Evolutionary conservation across 2,797 vertebrate species (phyloP).

Genomic region (Tapera naevia): DNA sequence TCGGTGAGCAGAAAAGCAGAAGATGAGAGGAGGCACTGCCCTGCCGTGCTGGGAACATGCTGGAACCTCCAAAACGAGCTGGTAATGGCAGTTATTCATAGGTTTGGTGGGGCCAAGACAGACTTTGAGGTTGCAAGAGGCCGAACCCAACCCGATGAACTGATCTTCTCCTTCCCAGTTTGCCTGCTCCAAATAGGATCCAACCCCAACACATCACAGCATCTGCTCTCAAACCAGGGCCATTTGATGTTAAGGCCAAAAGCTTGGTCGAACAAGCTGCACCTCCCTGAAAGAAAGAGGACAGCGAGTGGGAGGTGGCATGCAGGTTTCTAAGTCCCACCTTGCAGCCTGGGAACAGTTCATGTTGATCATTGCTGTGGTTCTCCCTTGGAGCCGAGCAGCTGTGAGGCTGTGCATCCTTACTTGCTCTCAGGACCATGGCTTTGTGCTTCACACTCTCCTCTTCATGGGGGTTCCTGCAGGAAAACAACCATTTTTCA

Average conservation of each 20-base stretch:
- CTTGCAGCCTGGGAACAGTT: too few species aligned
- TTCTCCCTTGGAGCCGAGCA: too few species aligned
- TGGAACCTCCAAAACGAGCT: neutral
- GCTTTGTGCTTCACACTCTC: too few species aligned
- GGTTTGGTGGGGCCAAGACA: neutral
- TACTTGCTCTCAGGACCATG: too few species aligned
- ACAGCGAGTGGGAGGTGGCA: too few species aligned
- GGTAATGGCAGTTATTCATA: neutral
- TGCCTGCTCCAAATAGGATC: neutral
- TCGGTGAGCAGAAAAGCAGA: neutral
- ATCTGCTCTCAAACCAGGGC: neutral
- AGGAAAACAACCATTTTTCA: neutral
- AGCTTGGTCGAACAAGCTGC: neutral
- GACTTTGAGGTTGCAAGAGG: neutral
- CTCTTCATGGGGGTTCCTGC: too few species aligned
- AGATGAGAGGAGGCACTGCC: neutral
- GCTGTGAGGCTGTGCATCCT: too few species aligned
- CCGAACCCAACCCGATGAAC: neutral
- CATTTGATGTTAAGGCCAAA: neutral
- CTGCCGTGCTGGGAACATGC: accelerated
- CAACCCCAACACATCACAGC: neutral
- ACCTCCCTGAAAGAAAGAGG: too few species aligned
- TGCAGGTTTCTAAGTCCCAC: too few species aligned
- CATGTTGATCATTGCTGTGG: too few species aligned
- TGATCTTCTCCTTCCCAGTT: neutral